Evolutionary conservation across 2,888 invertebrate genomes (phyloP).

Genomic region (Caenorhabditis wallacei): DNA sequence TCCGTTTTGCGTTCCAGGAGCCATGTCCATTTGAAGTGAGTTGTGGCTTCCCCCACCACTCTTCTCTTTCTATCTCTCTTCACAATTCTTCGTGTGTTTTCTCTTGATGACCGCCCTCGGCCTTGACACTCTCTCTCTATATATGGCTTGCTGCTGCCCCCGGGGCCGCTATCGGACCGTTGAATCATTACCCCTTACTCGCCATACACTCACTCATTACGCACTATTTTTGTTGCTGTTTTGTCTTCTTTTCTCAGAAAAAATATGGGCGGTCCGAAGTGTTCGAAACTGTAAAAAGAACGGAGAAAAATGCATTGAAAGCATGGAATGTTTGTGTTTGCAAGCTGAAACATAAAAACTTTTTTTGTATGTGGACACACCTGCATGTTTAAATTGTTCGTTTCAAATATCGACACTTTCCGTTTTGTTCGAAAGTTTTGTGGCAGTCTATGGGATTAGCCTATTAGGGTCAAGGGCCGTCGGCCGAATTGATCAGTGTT

Average conservation of each 20-base stretch:
- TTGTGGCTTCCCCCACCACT: slow-evolving; percentile 30
- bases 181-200: slow-evolving; percentile 41
- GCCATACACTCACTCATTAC: slow-evolving; percentile 49
- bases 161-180: slow-evolving; percentile 48
- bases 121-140: slow-evolving; percentile 51
- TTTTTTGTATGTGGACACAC: slow-evolving; percentile 14
- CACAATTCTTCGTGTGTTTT: slow-evolving; percentile 31
- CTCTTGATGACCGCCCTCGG: slow-evolving; percentile 45
- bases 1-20: background rate
- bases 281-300: slow-evolving; percentile 2
- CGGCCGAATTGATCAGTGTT: background rate
- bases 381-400: slow-evolving; percentile 11
- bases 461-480: slow-evolving; percentile 43
- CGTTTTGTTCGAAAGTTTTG: background rate
- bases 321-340: background rate
- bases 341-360: slow-evolving; percentile 13
- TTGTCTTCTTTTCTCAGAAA: slow-evolving; percentile 8
- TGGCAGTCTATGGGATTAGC: slow-evolving; percentile 30
- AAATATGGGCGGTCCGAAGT: background rate
- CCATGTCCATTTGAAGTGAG: slow-evolving; percentile 19
- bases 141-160: slow-evolving; percentile 35
- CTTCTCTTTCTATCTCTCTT: slow-evolving; percentile 26
- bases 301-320: background rate
- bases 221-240: slow-evolving; percentile 42
- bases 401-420: background rate